Evolutionary conservation across 2,888 invertebrate species (phyloP), one percentile per base, ranked within the genome.

Genomic region (Heliconius hortense): DNA sequence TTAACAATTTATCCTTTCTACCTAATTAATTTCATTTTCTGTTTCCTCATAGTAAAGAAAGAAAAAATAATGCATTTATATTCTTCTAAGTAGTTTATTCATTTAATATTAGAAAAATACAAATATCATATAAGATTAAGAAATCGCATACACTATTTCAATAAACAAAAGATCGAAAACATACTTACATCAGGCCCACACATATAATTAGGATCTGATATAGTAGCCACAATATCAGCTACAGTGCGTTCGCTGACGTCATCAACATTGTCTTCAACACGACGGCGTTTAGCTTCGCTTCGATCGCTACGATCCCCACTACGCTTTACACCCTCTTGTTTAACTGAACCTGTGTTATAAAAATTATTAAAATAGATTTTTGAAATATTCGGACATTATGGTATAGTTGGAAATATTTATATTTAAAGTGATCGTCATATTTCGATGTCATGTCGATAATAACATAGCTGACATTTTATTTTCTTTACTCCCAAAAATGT

Each of bases 181-280:
- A 7, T 48, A 88, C 94, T 92, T 82, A 96, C 97, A 87, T 97
- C 97, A 2, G 97, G 97, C 4, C 97, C 97, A 75, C 96, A 96
- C 96, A 97, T 97, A 80, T 97, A 96, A 86, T 96, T 96, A 1
- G 97, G 97, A 87, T 98, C 97, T 73, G 96, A 96, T 78, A 98
- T 97, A 26, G 96, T 96, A 67, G 97, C 96, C 68, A 98, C 95
- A 59, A 98, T 97, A 83, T 97, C 96, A 7, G 96, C 95, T 0
- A 98, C 96, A 0, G 96, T 96, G 15, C 97, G 96, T 77, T 96
- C 96, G 64, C 96, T 95, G 73, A 98, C 94, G 92, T 98, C 98
- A 76, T 96, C 96, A 64, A 95, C 31, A 7, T 48, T 94, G 4
- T 83, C 92, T 67, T 90, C 91, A 0, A 81, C 81, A 1, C 88